phyloP scores from a whole-genome alignment of 2,113 vertebrate genomes.

The Malurus elegans region DNA sequence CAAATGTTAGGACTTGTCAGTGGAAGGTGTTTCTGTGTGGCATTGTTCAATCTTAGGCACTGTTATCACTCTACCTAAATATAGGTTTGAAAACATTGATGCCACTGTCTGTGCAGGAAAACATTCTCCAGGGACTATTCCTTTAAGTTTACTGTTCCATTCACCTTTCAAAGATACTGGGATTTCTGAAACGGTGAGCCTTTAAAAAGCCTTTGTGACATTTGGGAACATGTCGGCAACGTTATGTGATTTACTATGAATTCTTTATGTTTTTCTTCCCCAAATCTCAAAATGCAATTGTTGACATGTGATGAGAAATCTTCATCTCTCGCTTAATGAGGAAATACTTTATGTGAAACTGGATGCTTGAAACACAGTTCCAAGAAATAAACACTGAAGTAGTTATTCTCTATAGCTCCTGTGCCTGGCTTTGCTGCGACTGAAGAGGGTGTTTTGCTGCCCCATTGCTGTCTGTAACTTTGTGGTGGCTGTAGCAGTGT shows the following conservation, averaged over 20 bases:
- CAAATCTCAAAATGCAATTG: not conserved
- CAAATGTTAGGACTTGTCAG: not conserved
- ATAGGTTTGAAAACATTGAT: not conserved
- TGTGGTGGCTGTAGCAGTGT: not conserved
- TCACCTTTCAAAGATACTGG: not conserved
- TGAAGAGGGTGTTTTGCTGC: accelerated
- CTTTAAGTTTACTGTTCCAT: not conserved
- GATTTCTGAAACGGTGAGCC: not conserved
- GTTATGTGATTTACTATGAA: not conserved
- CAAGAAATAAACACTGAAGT: not conserved
- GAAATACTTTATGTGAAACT: not conserved
- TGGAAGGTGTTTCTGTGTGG: not conserved
- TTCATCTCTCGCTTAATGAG: not conserved
- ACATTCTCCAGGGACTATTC: not conserved
- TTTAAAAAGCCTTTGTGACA: not conserved
- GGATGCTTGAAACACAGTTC: not conserved
- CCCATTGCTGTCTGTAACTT: not conserved
- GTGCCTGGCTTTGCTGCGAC: not conserved
- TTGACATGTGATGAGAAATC: not conserved
- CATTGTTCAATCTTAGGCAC: not conserved
- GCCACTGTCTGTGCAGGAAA: not conserved
- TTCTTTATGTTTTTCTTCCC: not conserved
- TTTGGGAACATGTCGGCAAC: accelerated
- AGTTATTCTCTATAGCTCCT: not conserved
- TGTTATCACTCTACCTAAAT: not conserved